Percentiles rank a stretch among this genome's conserved stretches.
Evolutionary conservation across 2,113 vertebrate species (phyloP).

Genomic region (Zosterops borbonicus): DNA sequence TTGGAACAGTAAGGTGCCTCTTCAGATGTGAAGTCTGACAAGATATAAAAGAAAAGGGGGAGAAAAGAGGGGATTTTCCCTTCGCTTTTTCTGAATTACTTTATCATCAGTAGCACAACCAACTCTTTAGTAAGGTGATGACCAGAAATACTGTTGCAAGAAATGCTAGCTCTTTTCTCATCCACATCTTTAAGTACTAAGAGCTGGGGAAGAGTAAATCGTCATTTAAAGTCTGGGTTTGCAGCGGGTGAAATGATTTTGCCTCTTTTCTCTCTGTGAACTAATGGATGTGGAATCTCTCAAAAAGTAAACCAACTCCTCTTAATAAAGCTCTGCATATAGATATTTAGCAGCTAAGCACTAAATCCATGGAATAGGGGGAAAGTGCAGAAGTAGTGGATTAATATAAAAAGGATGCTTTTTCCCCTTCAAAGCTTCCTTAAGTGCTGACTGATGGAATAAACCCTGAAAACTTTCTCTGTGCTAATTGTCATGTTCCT

Average conservation of each 20-base stretch:
- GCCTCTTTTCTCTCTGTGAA: slow-evolving; percentile 27
- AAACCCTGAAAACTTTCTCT: slow-evolving; percentile 65
- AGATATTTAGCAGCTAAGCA: slow-evolving; percentile 60
- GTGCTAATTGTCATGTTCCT: slow-evolving; percentile 61
- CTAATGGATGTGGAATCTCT: slow-evolving; percentile 54
- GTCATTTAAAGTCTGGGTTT: neutral
- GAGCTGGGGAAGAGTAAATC: slow-evolving; percentile 9
- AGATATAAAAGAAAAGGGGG: neutral
- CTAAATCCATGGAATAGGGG: slow-evolving; percentile 55
- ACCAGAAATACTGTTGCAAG: neutral
- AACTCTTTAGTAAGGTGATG: neutral
- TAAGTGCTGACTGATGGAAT: slow-evolving; percentile 70
- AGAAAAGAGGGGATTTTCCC: neutral
- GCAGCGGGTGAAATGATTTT: neutral
- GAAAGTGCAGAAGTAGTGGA: slow-evolving; percentile 56
- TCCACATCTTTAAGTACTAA: neutral
- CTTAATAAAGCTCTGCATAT: slow-evolving; percentile 57
- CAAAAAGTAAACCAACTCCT: slow-evolving; percentile 50
- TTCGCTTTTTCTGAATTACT: neutral
- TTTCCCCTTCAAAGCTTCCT: slow-evolving; percentile 60
- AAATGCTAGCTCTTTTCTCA: neutral
- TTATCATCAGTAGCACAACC: slow-evolving; percentile 16
- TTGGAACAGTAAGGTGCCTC: slow-evolving; percentile 33
- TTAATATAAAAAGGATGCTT: slow-evolving; percentile 65
- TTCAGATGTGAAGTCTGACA: slow-evolving; percentile 22